Conservation (phyloP, 30 jellyfish, hydroid and myxozoan genomes). For the Phacellophora camtschatica region DNA sequence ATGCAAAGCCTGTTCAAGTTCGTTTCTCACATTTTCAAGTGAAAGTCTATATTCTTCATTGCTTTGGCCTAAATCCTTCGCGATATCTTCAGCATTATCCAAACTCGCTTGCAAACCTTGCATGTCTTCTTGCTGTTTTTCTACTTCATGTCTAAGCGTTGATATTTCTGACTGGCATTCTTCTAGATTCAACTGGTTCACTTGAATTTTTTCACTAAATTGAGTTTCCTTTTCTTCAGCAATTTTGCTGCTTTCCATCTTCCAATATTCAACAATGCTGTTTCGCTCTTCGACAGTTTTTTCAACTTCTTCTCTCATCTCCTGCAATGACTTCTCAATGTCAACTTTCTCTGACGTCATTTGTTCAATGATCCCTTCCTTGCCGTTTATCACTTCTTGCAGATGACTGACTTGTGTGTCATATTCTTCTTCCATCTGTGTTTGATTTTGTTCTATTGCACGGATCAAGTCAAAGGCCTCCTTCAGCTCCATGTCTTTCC, state of each 20-base stretch:
- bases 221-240: conserved; percentile 20
- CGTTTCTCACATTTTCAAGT: not conserved
- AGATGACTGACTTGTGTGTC: conserved; percentile 8
- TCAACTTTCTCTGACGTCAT: conserved; percentile 37
- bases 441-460: conserved; percentile 29
- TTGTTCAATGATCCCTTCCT: conserved; percentile 3
- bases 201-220: not conserved
- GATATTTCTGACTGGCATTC: conserved; percentile 34
- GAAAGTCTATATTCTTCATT: not conserved
- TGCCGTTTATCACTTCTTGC: not conserved
- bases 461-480: conserved; percentile 61
- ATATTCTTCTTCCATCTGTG: conserved; percentile 7
- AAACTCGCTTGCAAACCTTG: not conserved
- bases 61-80: not conserved
- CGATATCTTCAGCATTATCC: not conserved
- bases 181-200: not conserved
- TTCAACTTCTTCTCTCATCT: conserved; percentile 50
- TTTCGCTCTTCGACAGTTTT: conserved; percentile 30
- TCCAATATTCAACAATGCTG: conserved; percentile 40
- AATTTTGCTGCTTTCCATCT: not conserved
- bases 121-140: not conserved
- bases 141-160: conserved; percentile 2
- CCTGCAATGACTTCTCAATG: conserved; percentile 58
- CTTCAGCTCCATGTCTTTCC: conserved; percentile 38
- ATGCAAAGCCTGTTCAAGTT: conserved; percentile 27